Conservation (phyloP, 2,797 vertebrate genomes). For the Sebastes itinus region DNA sequence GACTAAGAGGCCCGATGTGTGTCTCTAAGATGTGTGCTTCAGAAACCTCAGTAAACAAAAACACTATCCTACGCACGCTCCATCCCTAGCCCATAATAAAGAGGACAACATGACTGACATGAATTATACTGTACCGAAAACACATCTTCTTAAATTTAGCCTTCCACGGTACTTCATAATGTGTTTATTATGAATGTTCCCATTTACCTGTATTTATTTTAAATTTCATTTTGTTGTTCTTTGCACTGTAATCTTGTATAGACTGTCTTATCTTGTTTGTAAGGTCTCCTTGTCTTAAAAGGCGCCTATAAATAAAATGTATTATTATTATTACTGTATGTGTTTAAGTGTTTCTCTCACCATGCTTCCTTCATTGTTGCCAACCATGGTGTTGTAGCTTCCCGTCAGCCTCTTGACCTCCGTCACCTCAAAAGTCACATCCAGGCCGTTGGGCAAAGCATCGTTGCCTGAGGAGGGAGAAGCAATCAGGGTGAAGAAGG, state of each 20-base stretch:
- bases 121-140: neutral
- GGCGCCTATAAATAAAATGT: no score
- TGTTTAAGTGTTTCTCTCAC: constrained; percentile 74
- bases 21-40: neutral
- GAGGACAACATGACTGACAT: neutral
- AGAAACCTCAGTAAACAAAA: neutral
- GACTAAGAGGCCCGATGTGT: no score
- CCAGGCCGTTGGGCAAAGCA: constrained; percentile 93
- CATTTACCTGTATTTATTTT: no score
- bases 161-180: no score
- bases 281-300: no score
- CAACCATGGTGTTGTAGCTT: constrained; percentile 98
- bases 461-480: constrained; percentile 82
- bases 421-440: constrained; percentile 94
- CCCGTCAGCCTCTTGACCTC: constrained; percentile 93
- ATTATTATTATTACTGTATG: no score
- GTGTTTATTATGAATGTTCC: no score
- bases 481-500: neutral
- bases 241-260: no score
- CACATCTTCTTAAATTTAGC: no score
- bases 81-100: neutral
- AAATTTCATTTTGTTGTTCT: no score
- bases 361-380: constrained; percentile 99
- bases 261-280: no score
- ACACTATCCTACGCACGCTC: neutral